These are phyloP conservation scores for Cheirogaleus major DNA, from an alignment of 2,797 vertebrate species.

Conservation along the genomic window DNA sequence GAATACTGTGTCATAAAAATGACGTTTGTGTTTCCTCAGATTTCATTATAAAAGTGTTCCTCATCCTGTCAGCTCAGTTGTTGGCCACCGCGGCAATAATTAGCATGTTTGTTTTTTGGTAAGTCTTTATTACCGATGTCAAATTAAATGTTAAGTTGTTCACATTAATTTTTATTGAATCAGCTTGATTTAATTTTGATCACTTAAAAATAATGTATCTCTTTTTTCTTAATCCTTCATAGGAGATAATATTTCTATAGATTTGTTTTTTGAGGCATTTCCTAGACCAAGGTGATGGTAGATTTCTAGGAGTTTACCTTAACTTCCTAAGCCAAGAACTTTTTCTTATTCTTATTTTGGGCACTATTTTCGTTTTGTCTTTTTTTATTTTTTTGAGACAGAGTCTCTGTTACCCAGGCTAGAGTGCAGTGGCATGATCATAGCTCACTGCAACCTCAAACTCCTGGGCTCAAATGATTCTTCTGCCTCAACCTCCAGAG, in stretches of 20 bases:
- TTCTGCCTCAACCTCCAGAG: too few relatives aligned
- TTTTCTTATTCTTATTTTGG: conserved; percentile 7
- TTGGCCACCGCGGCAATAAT: conserved; percentile 64
- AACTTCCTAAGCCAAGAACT: not conserved
- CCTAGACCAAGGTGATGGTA: not conserved
- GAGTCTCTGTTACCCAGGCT: too few relatives aligned
- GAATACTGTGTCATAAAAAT: not conserved
- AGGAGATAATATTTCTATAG: not conserved
- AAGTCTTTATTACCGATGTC: conserved; percentile 46
- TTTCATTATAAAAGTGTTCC: conserved; percentile 81
- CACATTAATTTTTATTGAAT: not conserved
- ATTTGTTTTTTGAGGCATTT: conserved; percentile 4
- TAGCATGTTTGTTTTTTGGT: conserved; percentile 81
- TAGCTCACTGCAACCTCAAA: too few relatives aligned
- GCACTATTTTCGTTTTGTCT: not conserved
- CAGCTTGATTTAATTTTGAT: not conserved
- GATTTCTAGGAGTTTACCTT: conserved; percentile 25
- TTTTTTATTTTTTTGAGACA: not conserved
- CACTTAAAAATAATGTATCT: not conserved
- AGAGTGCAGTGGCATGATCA: too few relatives aligned
- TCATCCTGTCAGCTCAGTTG: conserved; percentile 78
- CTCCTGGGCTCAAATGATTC: too few relatives aligned
- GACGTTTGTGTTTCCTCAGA: conserved; percentile 64
- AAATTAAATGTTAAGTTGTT: not conserved
- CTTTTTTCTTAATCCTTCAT: not conserved